Base-by-base conservation (phyloP, 2,888 invertebrate species). In the Rotaria macrura region DNA sequence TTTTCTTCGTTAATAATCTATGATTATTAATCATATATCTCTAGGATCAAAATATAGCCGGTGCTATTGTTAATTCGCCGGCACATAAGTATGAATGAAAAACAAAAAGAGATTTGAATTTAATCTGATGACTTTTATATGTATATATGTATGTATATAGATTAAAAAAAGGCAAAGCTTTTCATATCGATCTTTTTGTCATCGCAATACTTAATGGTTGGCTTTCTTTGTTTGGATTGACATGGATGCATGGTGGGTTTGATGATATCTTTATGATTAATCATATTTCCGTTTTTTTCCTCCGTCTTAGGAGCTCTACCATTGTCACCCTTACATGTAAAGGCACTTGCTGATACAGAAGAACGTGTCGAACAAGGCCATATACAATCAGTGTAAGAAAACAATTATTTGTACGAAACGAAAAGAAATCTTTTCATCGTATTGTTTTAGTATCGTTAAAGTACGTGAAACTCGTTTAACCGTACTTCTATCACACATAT, bases 361-460 rank as follows among this genome's bases (percentile, higher is more conserved):
- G 93, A 93, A 88, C 89, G 93, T 43, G 92, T 93, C 3, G 93
- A 93, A 86, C 92, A 92, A 88, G 93, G 93, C 85, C 93, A 93
- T 88, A 92, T 93, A 17, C 92, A 92, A 88, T 92, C 93, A 90
- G 93, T 92, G 93, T 93, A 89, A 89, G 91, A 84, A 83, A 3
- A 34, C 14, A 72, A 47, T 88, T 17, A 65, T 47, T 29, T 43
- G 14, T 9, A 10, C 25, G 5, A 83, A 12, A 34, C 10, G 84
- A 49, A 29, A 54, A 54, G 14, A 2, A 20, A 20, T 25, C 14
- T 5, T 7, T 55, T 7, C n/a, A n/a, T n/a, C n/a, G n/a, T n/a
- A n/a, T 55, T 9, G 83, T 89, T 89, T 9, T 89, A 92, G 92
- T 86, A 92, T 92, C 87, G 91, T 92, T 34, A 89, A 90, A 86